phyloP scores from a whole-genome alignment of 2,888 invertebrate species.

The Meloe dianella region DNA sequence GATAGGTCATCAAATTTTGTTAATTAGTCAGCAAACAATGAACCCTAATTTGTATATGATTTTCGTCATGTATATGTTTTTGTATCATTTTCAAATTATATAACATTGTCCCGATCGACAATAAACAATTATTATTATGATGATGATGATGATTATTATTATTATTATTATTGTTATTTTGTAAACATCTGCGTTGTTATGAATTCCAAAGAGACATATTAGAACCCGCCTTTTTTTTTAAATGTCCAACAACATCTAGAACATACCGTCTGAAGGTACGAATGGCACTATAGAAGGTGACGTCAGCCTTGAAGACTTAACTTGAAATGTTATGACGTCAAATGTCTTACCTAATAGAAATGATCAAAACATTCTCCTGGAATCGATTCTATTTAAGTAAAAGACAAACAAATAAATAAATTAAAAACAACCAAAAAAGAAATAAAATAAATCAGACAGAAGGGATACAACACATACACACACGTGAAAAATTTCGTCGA shows the following conservation, averaged over 20 bases:
- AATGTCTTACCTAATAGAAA: neutral
- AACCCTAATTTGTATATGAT: neutral
- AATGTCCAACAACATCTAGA: neutral
- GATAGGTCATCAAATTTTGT: neutral
- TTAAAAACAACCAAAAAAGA: too few species aligned
- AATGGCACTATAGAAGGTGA: neutral
- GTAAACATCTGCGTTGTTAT: neutral
- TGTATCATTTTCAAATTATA: slow-evolving; percentile 5
- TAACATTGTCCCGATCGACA: neutral
- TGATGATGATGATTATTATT: neutral
- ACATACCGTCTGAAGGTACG: neutral
- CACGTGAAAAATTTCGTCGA: neutral
- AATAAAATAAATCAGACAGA: neutral
- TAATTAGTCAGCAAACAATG: neutral
- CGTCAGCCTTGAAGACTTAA: neutral
- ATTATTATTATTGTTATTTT: neutral
- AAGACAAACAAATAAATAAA: neutral
- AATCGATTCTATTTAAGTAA: neutral
- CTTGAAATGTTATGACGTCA: neutral
- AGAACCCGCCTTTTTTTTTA: neutral
- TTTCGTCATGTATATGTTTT: slow-evolving; percentile 4
- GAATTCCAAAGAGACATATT: neutral
- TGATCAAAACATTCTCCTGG: neutral
- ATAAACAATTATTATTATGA: neutral
- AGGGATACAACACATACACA: too few species aligned